Conservation (phyloP, 1,140 invertebrate genomes). For the Drosophila miranda region DNA sequence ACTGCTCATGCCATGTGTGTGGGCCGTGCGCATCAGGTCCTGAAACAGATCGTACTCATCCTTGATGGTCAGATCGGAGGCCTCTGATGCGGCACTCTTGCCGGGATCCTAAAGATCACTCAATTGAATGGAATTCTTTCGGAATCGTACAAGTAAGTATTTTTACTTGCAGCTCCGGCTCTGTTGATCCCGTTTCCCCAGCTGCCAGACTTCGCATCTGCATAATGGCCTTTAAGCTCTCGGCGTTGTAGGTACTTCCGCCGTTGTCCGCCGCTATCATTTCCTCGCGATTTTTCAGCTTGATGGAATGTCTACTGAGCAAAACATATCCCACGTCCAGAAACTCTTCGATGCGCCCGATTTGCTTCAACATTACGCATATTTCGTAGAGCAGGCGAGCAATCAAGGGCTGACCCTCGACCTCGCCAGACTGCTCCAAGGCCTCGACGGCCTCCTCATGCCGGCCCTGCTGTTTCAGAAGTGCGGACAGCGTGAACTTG, state of each 20-base stretch:
- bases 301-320: conserved; percentile 88
- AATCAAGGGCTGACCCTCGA: conserved; percentile 86
- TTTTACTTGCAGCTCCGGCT: conserved; percentile 66
- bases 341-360: conserved; percentile 88
- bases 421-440: conserved; percentile 86
- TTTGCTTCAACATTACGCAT: conserved; percentile 88
- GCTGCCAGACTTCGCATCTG: conserved; percentile 72
- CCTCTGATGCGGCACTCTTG: conserved; percentile 34
- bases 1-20: conserved; percentile 86
- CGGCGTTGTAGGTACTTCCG: conserved; percentile 66
- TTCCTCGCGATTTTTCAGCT: conserved; percentile 87
- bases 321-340: conserved; percentile 89
- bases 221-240: conserved; percentile 68
- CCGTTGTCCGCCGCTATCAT: conserved; percentile 83
- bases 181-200: conserved; percentile 45
- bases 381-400: conserved; percentile 90
- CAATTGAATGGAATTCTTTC: too few relatives aligned
- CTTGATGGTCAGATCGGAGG: conserved; percentile 84
- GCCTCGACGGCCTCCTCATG: conserved; percentile 90
- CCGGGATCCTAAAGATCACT: conserved; percentile 28
- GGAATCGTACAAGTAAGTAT: too few relatives aligned
- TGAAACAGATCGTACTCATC: conserved; percentile 90
- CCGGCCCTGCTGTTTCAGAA: conserved; percentile 89
- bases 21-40: conserved; percentile 87
- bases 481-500: conserved; percentile 88